phyloP scores from a whole-genome alignment of 2,113 vertebrate genomes.

The Geothlypis trichas region DNA sequence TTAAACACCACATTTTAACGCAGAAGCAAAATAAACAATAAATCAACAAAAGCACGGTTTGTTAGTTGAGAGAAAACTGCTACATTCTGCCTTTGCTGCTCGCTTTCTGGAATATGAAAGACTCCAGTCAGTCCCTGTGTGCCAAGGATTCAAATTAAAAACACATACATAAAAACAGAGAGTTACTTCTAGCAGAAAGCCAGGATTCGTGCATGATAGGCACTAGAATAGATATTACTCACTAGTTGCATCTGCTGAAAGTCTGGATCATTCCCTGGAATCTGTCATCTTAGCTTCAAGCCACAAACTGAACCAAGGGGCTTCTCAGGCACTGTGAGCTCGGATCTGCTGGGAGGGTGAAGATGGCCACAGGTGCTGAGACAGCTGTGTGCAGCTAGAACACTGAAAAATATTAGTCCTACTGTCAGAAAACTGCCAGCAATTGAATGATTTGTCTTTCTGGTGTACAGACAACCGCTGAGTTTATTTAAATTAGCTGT shows the following conservation, averaged over 20 bases:
- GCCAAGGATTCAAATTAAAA: constrained; percentile 50
- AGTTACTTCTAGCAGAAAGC: constrained; percentile 51
- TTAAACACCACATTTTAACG: not conserved
- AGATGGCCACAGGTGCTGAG: not conserved
- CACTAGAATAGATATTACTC: constrained; percentile 64
- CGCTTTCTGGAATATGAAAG: not conserved
- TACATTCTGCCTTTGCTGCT: constrained; percentile 36
- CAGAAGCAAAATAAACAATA: constrained; percentile 59
- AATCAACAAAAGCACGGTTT: constrained; percentile 40
- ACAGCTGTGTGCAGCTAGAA: not conserved
- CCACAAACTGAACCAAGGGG: not conserved
- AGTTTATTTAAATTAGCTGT: not conserved
- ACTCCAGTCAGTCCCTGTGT: not conserved
- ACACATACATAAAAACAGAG: constrained; percentile 51
- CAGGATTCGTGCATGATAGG: constrained; percentile 43
- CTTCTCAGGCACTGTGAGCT: not conserved
- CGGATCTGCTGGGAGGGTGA: not conserved
- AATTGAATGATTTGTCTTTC: not conserved
- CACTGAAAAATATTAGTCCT: not conserved
- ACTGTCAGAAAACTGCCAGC: not conserved
- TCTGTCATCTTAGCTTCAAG: constrained; percentile 16
- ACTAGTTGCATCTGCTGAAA: constrained; percentile 58
- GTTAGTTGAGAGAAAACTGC: constrained; percentile 27
- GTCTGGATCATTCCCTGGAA: constrained; percentile 45
- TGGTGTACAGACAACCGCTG: not conserved